Evolutionary conservation across 1,140 invertebrate species (phyloP), one percentile per base, ranked within the genome.

Genomic region (Leguminivora glycinivorella): DNA sequence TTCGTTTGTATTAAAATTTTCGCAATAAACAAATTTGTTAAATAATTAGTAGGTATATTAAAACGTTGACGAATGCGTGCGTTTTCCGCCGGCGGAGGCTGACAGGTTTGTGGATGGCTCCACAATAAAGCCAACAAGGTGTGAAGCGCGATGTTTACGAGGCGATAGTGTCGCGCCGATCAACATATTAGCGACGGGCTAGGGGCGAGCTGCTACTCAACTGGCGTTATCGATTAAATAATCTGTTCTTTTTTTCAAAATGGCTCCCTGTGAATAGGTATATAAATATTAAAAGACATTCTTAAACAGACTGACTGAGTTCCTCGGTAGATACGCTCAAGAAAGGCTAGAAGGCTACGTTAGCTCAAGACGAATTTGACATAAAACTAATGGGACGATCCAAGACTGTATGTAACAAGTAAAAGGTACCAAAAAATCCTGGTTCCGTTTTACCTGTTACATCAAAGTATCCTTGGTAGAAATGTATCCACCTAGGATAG

Each of bases 121-220:
- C 26, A 63, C 58, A 63, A 63, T 63, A 63, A 63, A 63, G 26
- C 12, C 2, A 34, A 63, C 22, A 63, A 63, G 31, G 58, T 63
- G 58, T 63, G 58, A 63, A 34, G 26, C n/a, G 58, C 6, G 26
- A 63, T 60, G 29, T 31, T 63, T 63, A 63, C 12, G 26, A 29
- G 58, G 58, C 10, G 58, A 63, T 31, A 68, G 67, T 24, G 66
- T 22, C 22, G 38, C 66, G 34, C 66, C 31, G 67, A 47, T 68
- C 67, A 68, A 68, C 34, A 43, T 38, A 43, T 68, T 47, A 68
- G 40, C 67, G 29, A 63, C 58, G 40, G 3, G 67, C 67, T 24
- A 68, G 67, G 29, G 67, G 12, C 34, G 67, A 5, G 38, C 17
- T 10, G 14, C 56, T 29, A 26, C 47, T 1, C 6, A 10, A 10